Percentiles rank a stretch among this genome's conserved stretches.
Evolutionary conservation across 2,113 vertebrate species (phyloP).

Genomic region (Pica pica): DNA sequence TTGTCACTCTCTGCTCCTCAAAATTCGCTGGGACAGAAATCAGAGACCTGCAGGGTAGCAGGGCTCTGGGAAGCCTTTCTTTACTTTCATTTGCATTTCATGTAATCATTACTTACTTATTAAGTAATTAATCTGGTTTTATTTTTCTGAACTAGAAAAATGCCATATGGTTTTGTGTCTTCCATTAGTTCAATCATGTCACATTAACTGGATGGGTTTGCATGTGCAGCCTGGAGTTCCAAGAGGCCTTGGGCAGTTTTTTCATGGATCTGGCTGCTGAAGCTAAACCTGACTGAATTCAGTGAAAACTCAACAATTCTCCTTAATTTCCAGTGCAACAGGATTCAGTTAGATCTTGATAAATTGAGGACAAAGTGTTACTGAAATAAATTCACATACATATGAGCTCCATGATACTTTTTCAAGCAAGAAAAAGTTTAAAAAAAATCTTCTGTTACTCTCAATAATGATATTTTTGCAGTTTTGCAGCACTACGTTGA

Average conservation of each 20-base stretch:
- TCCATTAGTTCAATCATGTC: slow-evolving; percentile 16
- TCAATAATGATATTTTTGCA: background rate
- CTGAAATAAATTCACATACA: background rate
- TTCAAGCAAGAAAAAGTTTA: background rate
- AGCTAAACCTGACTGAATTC: background rate
- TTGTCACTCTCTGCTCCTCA: background rate
- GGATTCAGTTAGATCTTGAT: background rate
- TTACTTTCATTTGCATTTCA: background rate
- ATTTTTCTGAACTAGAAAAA: background rate
- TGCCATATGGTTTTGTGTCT: background rate
- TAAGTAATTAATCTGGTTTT: background rate
- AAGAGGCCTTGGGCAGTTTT: background rate
- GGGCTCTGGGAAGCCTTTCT: background rate
- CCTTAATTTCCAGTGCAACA: background rate
- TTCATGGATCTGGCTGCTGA: background rate
- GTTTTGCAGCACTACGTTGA: background rate
- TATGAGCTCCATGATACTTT: background rate
- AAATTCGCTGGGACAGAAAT: background rate
- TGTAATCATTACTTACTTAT: background rate
- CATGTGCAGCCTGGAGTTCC: background rate
- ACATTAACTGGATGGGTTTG: background rate
- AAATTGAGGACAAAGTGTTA: background rate
- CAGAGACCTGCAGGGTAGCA: background rate
- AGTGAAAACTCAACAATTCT: background rate
- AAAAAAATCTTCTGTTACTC: background rate